Evolutionary conservation across 2,113 vertebrate genomes (phyloP).

Genomic region (Phodopus roborovskii): DNA sequence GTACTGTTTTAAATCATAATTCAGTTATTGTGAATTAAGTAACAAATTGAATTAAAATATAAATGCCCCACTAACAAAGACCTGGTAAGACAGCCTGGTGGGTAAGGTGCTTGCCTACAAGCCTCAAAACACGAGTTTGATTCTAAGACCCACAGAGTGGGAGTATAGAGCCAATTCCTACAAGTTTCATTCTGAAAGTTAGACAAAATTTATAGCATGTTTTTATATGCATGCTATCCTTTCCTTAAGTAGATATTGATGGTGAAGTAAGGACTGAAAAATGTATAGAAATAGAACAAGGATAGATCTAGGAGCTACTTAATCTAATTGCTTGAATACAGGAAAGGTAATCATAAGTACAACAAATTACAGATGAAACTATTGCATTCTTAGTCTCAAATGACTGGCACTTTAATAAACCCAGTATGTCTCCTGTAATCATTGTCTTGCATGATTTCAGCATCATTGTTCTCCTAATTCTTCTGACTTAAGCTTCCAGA

Average conservation of each 20-base stretch:
- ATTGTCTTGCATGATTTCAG: neutral
- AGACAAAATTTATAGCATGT: neutral
- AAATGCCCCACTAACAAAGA: neutral
- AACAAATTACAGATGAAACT: neutral
- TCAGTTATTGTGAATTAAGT: neutral
- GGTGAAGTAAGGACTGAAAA: neutral
- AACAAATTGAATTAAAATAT: slow-evolving; percentile 18
- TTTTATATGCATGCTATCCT: neutral
- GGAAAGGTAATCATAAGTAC: neutral
- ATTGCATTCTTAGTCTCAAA: neutral
- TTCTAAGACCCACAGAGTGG: neutral
- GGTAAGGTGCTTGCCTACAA: neutral
- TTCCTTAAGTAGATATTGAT: neutral
- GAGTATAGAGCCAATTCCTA: neutral
- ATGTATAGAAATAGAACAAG: neutral
- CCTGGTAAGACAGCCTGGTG: too few relatives aligned
- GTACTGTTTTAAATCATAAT: neutral
- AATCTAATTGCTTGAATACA: neutral
- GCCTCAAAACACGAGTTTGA: neutral
- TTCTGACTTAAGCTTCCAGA: neutral
- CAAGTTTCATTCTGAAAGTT: neutral
- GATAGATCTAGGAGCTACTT: neutral
- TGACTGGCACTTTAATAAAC: neutral
- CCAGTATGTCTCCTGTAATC: neutral
- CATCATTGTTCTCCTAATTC: neutral